Conservation (phyloP, 2,113 vertebrate species). For the Archilochus colubris region DNA sequence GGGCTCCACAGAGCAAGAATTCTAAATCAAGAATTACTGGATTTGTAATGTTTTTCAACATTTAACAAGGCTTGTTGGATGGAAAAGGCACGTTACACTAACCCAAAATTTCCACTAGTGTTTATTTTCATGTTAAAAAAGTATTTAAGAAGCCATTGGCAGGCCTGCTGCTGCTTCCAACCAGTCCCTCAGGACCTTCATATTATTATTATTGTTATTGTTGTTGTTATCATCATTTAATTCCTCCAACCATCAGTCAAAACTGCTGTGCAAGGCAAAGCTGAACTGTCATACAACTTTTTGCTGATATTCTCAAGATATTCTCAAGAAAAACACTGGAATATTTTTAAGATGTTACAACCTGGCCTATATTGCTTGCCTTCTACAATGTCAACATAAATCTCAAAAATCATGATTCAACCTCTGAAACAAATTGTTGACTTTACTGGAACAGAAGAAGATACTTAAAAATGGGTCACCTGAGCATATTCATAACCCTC, state of each 20-base stretch:
- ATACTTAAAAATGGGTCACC: slow-evolving; percentile 13
- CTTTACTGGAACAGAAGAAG: slow-evolving; percentile 44
- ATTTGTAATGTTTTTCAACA: not conserved
- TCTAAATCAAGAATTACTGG: not conserved
- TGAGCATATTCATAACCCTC: not conserved
- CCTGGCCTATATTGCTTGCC: not conserved
- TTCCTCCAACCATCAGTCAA: slow-evolving; percentile 14
- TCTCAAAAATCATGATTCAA: slow-evolving; percentile 58
- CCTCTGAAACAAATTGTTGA: slow-evolving; percentile 24
- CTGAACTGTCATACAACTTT: not conserved
- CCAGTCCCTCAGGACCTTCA: not conserved
- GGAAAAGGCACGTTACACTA: not conserved
- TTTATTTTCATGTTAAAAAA: not conserved
- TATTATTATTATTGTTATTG: not conserved
- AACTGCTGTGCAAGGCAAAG: not conserved
- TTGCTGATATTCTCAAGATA: not conserved
- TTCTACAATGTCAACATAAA: slow-evolving; percentile 32
- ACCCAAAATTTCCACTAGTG: not conserved
- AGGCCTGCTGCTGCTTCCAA: not conserved
- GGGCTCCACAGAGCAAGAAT: not conserved
- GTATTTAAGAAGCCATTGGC: not conserved
- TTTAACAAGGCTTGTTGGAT: not conserved
- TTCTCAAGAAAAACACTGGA: not conserved
- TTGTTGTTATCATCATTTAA: not conserved
- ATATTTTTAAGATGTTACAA: slow-evolving; percentile 33